phyloP scores from a whole-genome alignment of 2,797 vertebrate species.

The Xiphophorus birchmanni region DNA sequence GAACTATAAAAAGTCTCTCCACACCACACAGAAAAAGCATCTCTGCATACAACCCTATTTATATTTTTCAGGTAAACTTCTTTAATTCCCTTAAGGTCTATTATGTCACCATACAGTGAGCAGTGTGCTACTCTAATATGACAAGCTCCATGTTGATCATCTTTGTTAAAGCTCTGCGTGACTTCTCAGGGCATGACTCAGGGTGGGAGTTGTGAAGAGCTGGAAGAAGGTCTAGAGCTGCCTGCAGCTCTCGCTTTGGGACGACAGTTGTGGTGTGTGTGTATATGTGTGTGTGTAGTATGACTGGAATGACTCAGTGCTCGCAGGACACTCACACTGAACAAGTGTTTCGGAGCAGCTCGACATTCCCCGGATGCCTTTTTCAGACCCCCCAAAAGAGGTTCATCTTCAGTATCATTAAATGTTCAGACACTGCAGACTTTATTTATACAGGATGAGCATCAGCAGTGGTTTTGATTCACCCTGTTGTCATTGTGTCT shows the following conservation, averaged over 20 bases:
- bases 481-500: neutral
- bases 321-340: slow-evolving; percentile 38
- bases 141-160: neutral
- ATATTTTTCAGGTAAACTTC: neutral
- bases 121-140: neutral
- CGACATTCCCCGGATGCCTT: slow-evolving; percentile 51
- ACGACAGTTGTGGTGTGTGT: slow-evolving; percentile 40
- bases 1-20: neutral
- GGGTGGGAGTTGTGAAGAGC: neutral
- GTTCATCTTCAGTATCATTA: slow-evolving; percentile 12
- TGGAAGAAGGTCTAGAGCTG: slow-evolving; percentile 20
- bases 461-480: slow-evolving; percentile 11
- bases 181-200: neutral
- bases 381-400: slow-evolving; percentile 19
- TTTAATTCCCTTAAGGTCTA: neutral
- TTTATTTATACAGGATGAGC: neutral
- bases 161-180: neutral
- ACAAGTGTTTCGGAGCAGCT: slow-evolving; percentile 59
- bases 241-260: slow-evolving; percentile 4
- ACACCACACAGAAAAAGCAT: neutral
- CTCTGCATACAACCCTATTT: neutral
- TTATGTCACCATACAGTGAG: neutral
- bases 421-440: slow-evolving; percentile 7
- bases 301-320: slow-evolving; percentile 61
- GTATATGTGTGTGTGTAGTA: slow-evolving; percentile 19